Conservation (phyloP, 2,888 invertebrate species). For the Xylophagus ater region DNA sequence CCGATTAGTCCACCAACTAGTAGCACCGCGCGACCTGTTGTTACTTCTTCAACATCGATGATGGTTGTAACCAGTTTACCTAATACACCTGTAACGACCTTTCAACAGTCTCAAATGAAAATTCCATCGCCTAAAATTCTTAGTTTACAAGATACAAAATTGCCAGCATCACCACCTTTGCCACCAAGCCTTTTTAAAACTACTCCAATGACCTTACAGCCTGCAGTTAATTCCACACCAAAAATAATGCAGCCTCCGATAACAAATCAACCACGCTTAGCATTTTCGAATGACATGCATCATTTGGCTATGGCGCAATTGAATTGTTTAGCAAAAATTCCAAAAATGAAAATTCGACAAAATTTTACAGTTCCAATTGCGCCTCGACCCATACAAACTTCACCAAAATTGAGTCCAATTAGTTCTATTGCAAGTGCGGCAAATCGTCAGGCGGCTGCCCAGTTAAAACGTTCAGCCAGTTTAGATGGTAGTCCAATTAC, state of each 20-base stretch:
- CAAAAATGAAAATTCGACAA: conserved; percentile 3
- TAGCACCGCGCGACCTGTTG: conserved; percentile 7
- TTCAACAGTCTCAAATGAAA: not conserved
- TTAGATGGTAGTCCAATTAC: conserved; percentile 26
- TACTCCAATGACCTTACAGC: conserved; percentile 26
- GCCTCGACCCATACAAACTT: conserved; percentile 21
- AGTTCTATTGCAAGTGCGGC: conserved; percentile 34
- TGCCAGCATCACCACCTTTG: conserved; percentile 33
- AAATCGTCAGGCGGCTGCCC: conserved; percentile 26
- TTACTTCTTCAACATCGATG: conserved; percentile 3
- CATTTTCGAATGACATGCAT: not conserved
- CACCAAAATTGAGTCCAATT: conserved; percentile 26
- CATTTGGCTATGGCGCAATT: conserved; percentile 1
- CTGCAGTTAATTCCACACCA: conserved; percentile 10
- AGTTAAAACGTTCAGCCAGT: conserved; percentile 30
- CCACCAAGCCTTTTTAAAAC: conserved; percentile 36
- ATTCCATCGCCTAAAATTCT: conserved; percentile 19
- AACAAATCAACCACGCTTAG: not conserved
- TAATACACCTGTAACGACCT: too few species aligned
- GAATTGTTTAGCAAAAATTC: conserved; percentile 6
- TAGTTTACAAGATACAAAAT: conserved; percentile 23
- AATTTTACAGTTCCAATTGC: conserved; percentile 32
- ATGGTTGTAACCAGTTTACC: not conserved
- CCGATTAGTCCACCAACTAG: not conserved
- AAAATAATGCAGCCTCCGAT: too few species aligned